Evolutionary conservation across 2,888 invertebrate species (phyloP).

Genomic region (Drosophila tripunctata): DNA sequence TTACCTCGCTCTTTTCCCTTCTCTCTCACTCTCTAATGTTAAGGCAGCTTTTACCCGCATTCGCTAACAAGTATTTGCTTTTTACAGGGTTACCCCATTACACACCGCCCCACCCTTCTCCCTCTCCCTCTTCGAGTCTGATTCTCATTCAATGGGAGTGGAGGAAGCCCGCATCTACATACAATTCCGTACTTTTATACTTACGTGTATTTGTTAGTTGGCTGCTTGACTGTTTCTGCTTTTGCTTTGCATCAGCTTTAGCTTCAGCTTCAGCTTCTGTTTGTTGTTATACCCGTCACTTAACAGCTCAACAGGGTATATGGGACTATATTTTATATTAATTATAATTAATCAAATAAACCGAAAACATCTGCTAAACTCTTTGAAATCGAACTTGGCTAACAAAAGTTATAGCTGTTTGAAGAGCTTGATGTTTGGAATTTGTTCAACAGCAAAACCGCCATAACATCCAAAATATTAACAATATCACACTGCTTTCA

Average conservation of each 20-base stretch:
- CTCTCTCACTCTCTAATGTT: not conserved
- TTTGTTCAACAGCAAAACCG: no score
- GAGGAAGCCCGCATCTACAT: conserved; percentile 36
- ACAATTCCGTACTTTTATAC: conserved; percentile 9
- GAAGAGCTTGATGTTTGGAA: no score
- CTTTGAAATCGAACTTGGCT: no score
- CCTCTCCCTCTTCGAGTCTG: not conserved
- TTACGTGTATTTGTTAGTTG: conserved; percentile 49
- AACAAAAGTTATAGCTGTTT: no score
- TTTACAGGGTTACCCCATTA: conserved; percentile 19
- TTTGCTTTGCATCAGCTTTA: conserved; percentile 22
- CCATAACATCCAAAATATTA: no score
- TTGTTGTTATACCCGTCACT: not conserved
- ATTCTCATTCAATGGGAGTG: conserved; percentile 50
- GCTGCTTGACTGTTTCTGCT: conserved; percentile 43
- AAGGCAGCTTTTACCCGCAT: conserved; percentile 41
- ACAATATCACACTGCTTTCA: no score
- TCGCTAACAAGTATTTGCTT: conserved; percentile 62
- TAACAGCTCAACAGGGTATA: not conserved
- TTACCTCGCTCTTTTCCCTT: not conserved
- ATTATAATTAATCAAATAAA: no score
- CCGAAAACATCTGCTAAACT: no score
- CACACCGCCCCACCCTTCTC: not conserved
- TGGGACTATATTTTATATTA: not conserved
- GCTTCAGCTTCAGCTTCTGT: conserved; percentile 18